A percentile compares a stretch with the other conserved stretches of the same genome.
phyloP scores from a whole-genome alignment of 1,140 invertebrate species.

The Araneus ventricosus region DNA sequence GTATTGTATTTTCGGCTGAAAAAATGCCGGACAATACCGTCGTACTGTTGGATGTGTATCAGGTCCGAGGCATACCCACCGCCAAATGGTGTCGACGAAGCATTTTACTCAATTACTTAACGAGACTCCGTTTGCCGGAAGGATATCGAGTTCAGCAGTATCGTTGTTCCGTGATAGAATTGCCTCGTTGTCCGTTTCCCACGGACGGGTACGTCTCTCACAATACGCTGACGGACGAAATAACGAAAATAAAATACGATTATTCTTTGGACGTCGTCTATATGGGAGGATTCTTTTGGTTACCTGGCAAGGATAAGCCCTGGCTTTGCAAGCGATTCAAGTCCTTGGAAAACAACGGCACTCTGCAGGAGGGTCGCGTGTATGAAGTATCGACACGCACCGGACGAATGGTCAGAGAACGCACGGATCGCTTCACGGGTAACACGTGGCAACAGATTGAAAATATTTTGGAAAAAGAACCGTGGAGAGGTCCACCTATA shows the following conservation, averaged over 20 bases:
- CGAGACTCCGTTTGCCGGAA: not conserved
- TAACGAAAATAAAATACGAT: not conserved
- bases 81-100: not conserved
- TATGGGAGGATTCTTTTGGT: conserved; percentile 3
- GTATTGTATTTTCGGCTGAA: conserved; percentile 43
- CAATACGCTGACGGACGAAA: not conserved
- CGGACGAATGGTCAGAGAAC: not conserved
- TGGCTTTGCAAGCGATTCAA: not conserved
- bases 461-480: not conserved
- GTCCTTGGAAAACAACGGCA: not conserved
- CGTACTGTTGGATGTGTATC: conserved; percentile 50
- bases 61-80: conserved; percentile 19
- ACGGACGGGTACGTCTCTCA: conserved; percentile 30
- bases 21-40: not conserved
- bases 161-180: not conserved
- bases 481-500: not conserved
- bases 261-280: conserved; percentile 43
- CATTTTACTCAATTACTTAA: conserved; percentile 8
- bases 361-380: not conserved
- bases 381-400: not conserved
- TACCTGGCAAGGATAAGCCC: not conserved
- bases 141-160: not conserved
- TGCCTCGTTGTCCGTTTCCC: not conserved
- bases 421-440: not conserved
- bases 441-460: conserved; percentile 19